Base-by-base conservation (phyloP, 2,797 vertebrate genomes). In the Epinephelus coioides region DNA sequence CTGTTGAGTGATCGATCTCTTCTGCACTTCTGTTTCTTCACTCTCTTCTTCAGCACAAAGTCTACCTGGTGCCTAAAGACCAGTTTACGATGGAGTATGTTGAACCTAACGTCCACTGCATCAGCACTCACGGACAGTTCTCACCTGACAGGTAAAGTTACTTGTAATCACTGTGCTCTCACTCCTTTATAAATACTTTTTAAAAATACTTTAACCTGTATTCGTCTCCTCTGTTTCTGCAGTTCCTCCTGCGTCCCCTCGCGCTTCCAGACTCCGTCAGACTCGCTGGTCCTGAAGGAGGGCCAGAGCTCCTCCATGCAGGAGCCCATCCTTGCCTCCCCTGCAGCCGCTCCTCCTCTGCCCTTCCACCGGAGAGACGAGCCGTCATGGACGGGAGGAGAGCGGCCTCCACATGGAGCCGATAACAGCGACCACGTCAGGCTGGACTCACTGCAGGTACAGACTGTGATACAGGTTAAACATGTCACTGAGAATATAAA, bases 161-260 rank as follows among this genome's bases (percentile, higher is more conserved):
- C 38, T 10, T 0, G 6, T 13, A 11, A 61, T 50, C 15, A 6
- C 21, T 30, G 4, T 8, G 1, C 14, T 40, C 14, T 11, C 40
- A 0, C 13, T 18, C 13, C 13, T 23, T 19, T 2, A 15, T 5
- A 13, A 14, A 10, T 10, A 43, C 40, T 43, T 43, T 40, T 9
- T 9, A 40, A 40, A 40, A 30, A 30, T 30, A 30, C 27, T 30
- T 30, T 46, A 46, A 46, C 18, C 19, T 11, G 0, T 10, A 8
- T 3, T 19, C 4, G 21, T 3, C 49, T 10, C 2, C 1, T 23
- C 53, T 19, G 56, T 69, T 0, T 10, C 73, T 73, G 18, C 89
- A 99, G 97, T 3, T 95, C 96, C 8, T 93, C 96, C 93, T 99
- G 98, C 21, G 34, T 97, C 67, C 93, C 96, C 0, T 99, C 98